Conservation (phyloP, 2,113 vertebrate species). For the Tapirus terrestris region DNA sequence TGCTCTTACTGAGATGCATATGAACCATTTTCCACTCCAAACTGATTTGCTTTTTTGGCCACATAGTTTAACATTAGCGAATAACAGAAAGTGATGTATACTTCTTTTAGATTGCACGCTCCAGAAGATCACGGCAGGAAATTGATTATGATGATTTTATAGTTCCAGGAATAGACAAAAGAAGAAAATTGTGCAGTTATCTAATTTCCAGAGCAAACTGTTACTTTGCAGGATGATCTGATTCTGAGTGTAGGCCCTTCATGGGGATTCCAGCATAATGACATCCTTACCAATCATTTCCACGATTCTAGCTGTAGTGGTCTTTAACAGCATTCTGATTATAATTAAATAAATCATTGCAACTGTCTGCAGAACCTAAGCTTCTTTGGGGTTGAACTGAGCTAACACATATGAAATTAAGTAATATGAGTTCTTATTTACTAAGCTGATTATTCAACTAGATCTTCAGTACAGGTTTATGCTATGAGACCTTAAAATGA, state of each 20-base stretch:
- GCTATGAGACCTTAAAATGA: background rate
- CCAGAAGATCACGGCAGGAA: background rate
- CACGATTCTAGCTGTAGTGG: background rate
- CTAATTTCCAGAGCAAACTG: slow-evolving; percentile 12
- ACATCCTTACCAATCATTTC: slow-evolving; percentile 35
- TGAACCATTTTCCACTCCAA: background rate
- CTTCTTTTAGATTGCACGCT: background rate
- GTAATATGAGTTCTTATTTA: background rate
- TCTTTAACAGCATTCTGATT: slow-evolving; percentile 6
- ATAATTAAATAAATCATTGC: slow-evolving; percentile 15
- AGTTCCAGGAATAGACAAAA: slow-evolving; percentile 36
- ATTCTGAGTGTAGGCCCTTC: slow-evolving; percentile 25
- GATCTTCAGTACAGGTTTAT: background rate
- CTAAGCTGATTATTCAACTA: background rate
- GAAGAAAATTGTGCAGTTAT: slow-evolving; percentile 42
- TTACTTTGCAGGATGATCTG: background rate
- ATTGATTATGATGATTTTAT: slow-evolving; percentile 20
- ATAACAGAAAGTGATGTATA: background rate
- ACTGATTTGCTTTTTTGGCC: background rate
- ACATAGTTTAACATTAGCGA: background rate
- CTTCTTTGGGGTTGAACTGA: background rate
- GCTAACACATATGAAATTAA: background rate
- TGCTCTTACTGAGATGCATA: background rate
- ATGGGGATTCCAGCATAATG: background rate
- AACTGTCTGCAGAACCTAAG: background rate